Conservation (phyloP, 2,888 invertebrate species). For the Hemistola chrysoprasaria region DNA sequence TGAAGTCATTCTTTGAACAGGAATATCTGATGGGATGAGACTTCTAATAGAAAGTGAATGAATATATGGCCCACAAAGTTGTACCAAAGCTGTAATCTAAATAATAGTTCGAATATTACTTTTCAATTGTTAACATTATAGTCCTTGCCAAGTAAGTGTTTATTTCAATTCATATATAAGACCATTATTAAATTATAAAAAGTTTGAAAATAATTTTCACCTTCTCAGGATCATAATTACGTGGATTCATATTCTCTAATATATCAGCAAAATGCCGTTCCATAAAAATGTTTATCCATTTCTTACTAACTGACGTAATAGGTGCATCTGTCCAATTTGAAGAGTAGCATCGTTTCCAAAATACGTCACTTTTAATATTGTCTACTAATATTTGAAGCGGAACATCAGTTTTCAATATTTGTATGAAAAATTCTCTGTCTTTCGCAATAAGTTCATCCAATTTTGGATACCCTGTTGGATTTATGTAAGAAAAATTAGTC, state of each 20-base stretch:
- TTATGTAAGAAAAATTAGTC: too few relatives aligned
- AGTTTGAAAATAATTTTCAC: conserved; percentile 37
- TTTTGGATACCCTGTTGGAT: conserved; percentile 59
- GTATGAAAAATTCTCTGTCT: conserved; percentile 67
- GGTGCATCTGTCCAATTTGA: conserved; percentile 61
- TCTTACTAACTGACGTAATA: conserved; percentile 44
- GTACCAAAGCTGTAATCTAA: conserved; percentile 64
- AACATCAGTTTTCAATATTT: conserved; percentile 62
- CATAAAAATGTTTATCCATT: conserved; percentile 72
- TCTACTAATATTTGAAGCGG: conserved; percentile 69
- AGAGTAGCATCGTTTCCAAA: conserved; percentile 72
- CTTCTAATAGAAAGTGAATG: conserved; percentile 64
- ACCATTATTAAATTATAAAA: conserved; percentile 6
- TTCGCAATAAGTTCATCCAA: conserved; percentile 60
- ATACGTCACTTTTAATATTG: conserved; percentile 71
- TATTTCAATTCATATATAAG: too few relatives aligned
- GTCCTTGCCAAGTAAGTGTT: too few relatives aligned
- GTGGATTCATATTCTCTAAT: conserved; percentile 73
- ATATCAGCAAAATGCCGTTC: conserved; percentile 70
- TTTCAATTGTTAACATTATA: too few relatives aligned
- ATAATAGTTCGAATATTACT: too few relatives aligned
- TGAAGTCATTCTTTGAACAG: conserved; percentile 63
- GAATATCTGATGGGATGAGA: conserved; percentile 67
- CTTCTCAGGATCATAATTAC: conserved; percentile 75
- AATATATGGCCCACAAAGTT: conserved; percentile 70